These are phyloP conservation scores for Stegostoma tigrinum DNA, from an alignment of 2,113 vertebrate species.

Conservation along the genomic window DNA sequence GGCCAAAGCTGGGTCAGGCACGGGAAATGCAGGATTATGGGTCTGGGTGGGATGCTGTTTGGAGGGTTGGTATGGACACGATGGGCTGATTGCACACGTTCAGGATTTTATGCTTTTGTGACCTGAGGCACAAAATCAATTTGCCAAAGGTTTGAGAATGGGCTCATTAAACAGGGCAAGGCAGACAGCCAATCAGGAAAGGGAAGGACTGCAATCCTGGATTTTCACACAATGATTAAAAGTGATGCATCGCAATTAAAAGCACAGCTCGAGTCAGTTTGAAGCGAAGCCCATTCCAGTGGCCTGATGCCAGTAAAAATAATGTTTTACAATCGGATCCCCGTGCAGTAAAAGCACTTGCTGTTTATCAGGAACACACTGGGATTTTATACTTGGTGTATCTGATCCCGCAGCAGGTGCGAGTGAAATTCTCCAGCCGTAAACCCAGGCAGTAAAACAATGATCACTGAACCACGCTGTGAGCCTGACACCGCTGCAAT, in stretches of 20 bases:
- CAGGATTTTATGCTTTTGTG: too few relatives aligned
- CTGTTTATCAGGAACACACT: constrained; percentile 54
- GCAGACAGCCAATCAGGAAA: constrained; percentile 37
- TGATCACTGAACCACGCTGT: constrained; percentile 18
- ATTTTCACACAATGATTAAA: constrained; percentile 43
- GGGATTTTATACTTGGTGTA: constrained; percentile 50
- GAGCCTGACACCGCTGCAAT: neutral
- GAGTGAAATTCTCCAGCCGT: constrained; percentile 57
- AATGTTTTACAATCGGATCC: constrained; percentile 52
- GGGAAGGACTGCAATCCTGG: neutral
- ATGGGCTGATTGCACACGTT: too few relatives aligned
- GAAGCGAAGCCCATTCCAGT: constrained; percentile 37
- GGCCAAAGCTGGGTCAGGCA: too few relatives aligned
- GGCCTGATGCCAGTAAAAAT: constrained; percentile 55
- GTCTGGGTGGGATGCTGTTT: too few relatives aligned
- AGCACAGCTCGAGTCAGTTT: constrained; percentile 42
- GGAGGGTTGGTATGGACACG: too few relatives aligned
- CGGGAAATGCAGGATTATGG: too few relatives aligned
- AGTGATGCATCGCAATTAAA: constrained; percentile 40
- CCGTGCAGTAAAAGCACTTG: constrained; percentile 52
- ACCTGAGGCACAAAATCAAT: neutral
- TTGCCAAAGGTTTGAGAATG: neutral
- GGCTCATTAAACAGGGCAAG: constrained; percentile 6
- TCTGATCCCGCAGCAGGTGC: constrained; percentile 56
- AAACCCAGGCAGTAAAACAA: constrained; percentile 41